Evolutionary conservation across 2,888 invertebrate genomes (phyloP).

Genomic region (Cartodere bifasciata): DNA sequence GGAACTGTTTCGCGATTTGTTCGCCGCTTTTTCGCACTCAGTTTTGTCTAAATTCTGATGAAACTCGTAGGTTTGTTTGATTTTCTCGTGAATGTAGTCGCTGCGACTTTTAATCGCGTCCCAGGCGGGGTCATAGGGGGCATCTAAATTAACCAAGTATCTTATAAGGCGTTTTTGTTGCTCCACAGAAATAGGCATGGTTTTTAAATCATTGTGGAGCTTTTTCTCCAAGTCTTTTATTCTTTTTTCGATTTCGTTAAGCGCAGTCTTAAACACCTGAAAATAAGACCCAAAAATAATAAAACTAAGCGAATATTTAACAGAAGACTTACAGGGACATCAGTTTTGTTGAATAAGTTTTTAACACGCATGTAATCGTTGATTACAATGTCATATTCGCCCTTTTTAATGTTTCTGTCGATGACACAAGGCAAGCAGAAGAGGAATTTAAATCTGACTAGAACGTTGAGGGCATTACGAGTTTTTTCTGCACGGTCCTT

Average conservation of each 20-base stretch:
- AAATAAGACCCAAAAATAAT: conserved; percentile 13
- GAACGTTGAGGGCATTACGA: conserved; percentile 81
- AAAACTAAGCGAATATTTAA: conserved; percentile 5
- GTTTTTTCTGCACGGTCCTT: conserved; percentile 95
- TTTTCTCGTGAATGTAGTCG: conserved; percentile 57
- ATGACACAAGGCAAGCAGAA: conserved; percentile 93
- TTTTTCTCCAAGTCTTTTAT: conserved; percentile 70
- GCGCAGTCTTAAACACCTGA: conserved; percentile 76
- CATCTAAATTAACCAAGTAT: conserved; percentile 63
- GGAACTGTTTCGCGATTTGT: conserved; percentile 23
- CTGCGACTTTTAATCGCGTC: conserved; percentile 79
- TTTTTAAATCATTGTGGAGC: conserved; percentile 69
- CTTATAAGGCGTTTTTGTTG: conserved; percentile 91
- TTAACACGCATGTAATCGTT: conserved; percentile 96
- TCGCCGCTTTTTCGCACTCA: conserved; percentile 22
- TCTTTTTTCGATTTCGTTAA: conserved; percentile 82
- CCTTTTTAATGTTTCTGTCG: conserved; percentile 83
- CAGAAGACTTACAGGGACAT: conserved; percentile 47
- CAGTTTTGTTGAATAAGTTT: conserved; percentile 88
- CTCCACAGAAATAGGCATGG: conserved; percentile 84
- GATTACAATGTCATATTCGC: conserved; percentile 93
- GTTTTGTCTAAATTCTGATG: conserved; percentile 40
- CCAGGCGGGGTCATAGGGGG: conserved; percentile 89
- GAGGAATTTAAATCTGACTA: conserved; percentile 87
- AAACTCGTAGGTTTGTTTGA: conserved; percentile 52